phyloP scores from a whole-genome alignment of 2,113 vertebrate genomes.

The Brachionichthys hirsutus region DNA sequence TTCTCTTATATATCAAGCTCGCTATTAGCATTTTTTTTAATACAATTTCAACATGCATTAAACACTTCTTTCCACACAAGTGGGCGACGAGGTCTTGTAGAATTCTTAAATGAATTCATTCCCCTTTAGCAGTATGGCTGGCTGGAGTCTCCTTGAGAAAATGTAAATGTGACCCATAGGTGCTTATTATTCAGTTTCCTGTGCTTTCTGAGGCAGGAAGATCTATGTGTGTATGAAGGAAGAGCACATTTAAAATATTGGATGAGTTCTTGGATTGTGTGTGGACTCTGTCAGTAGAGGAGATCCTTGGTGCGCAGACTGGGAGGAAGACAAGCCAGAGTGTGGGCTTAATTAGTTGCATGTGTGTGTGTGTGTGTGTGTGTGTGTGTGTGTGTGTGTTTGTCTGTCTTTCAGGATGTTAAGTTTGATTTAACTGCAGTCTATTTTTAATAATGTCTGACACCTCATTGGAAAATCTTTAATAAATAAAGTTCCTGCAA shows the following conservation, averaged over 20 bases:
- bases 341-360: not conserved
- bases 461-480: too few species aligned
- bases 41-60: not conserved
- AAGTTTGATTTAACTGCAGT: not conserved
- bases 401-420: too few species aligned
- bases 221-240: conserved; percentile 23
- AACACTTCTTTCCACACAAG: not conserved
- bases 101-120: too few species aligned
- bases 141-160: conserved; percentile 31
- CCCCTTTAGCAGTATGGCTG: too few species aligned
- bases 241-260: conserved; percentile 20
- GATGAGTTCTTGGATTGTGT: not conserved
- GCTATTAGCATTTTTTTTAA: too few species aligned
- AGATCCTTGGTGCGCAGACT: not conserved
- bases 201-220: conserved; percentile 1
- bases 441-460: too few species aligned
- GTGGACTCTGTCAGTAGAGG: not conserved
- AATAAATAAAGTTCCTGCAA: too few species aligned
- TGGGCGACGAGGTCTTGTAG: conserved; percentile 16
- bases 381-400: too few species aligned
- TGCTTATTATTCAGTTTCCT: conserved; percentile 27
- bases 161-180: conserved; percentile 40
- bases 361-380: not conserved
- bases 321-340: not conserved
- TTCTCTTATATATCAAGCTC: too few species aligned